Evolutionary conservation across 2,888 invertebrate genomes (phyloP), one percentile per base, ranked within the genome.

Genomic region (Tryphoninae sp.): DNA sequence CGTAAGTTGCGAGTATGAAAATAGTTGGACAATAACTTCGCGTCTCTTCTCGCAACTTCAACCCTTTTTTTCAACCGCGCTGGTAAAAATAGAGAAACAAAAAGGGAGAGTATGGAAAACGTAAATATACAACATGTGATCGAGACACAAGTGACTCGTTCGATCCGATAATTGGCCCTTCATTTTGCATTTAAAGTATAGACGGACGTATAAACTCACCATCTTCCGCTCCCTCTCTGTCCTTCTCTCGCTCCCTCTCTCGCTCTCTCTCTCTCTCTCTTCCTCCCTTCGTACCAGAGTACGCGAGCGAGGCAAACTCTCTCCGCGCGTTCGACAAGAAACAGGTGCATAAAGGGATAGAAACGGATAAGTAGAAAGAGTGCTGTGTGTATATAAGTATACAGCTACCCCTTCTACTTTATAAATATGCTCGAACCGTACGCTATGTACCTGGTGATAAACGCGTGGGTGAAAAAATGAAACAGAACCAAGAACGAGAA

Each of bases 151-250:
- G 2, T 33, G 16, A 68, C 51, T 49, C 16, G 22, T 16, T 69
- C 26, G 61, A 53, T 77, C 42, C 62, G 51, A 74, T 62, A 68
- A 69, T 77, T 62, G 61, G 62, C 53, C 68, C 62, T 77, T 77
- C 76, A 77, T 77, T 77, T 42, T 55, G 62, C 69, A 53, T 45
- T 42, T 68, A 76, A 68, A 51, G 53, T 49, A 61, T 62, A 68
- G 19, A 7, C 33, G 33, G 33, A 33, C 33, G 33, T 33, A 33
- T 33, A 33, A 33, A 33, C 33, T 33, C 33, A 33, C 33, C 33
- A 33, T 33, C 19, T 16, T 55, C 55, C 8, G 8, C 2, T 22
- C 9, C 7, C 16, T 19, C 16, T 4, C 55, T 8, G 1, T 16
- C 16, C 16, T 22, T 16, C 19, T 16, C 45, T 13, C 45, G 2